These are phyloP conservation scores for Rhyzopertha dominica DNA, from an alignment of 1,140 invertebrate species.

Conservation along the genomic window DNA sequence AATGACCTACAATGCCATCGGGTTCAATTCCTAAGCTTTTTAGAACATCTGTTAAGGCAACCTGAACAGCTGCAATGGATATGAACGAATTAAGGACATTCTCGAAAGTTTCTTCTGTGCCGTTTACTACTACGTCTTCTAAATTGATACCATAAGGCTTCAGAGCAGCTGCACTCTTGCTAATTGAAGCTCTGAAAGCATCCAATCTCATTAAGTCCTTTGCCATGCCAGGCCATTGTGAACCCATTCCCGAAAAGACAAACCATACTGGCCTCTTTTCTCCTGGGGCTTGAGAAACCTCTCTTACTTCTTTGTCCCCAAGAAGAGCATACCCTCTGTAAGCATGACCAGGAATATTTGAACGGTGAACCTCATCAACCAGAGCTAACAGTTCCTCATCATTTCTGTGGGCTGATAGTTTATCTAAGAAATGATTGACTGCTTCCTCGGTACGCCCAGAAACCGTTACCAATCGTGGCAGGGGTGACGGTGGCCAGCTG, in stretches of 20 bases:
- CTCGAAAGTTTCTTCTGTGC: slow-evolving; percentile 69
- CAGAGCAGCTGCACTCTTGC: slow-evolving; percentile 68
- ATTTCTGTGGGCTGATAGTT: slow-evolving; percentile 52
- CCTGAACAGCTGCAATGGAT: slow-evolving; percentile 90
- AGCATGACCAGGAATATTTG: slow-evolving; percentile 63
- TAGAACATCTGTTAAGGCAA: slow-evolving; percentile 87
- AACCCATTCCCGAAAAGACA: slow-evolving; percentile 95
- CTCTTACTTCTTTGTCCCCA: slow-evolving; percentile 40
- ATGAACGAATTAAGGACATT: slow-evolving; percentile 86
- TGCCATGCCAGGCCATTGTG: slow-evolving; percentile 94
- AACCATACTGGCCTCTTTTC: slow-evolving; percentile 83
- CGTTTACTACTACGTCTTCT: slow-evolving; percentile 71
- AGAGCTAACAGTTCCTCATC: slow-evolving; percentile 76
- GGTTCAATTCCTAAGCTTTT: slow-evolving; percentile 70
- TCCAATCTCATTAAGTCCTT: slow-evolving; percentile 76
- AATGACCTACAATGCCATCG: slow-evolving; percentile 94
- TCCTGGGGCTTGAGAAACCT: slow-evolving; percentile 33
- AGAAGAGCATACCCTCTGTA: slow-evolving; percentile 75
- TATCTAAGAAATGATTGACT: slow-evolving; percentile 62
- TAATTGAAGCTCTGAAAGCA: slow-evolving; percentile 71
- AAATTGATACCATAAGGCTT: slow-evolving; percentile 76
- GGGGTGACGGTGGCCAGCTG: slow-evolving; percentile 48
- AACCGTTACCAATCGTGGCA: slow-evolving; percentile 69
- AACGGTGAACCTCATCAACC: slow-evolving; percentile 67
- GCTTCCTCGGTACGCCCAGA: slow-evolving; percentile 83